phyloP scores from a whole-genome alignment of 2,113 vertebrate genomes.

The Malaclemys terrapin region DNA sequence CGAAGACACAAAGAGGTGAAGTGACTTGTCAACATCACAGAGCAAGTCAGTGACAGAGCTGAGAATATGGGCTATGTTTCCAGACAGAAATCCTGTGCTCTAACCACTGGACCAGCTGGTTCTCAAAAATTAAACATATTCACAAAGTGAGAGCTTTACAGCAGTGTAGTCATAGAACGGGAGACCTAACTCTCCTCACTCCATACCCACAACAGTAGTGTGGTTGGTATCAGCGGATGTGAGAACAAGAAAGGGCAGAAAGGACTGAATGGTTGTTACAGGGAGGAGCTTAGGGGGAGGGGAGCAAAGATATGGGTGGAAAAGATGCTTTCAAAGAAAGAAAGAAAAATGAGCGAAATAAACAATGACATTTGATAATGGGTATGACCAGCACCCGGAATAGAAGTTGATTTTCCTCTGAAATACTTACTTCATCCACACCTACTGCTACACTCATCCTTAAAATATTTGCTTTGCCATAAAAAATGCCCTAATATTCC shows the following conservation, averaged over 20 bases:
- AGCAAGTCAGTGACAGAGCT: not conserved
- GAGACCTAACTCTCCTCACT: fast-evolving
- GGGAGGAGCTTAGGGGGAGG: not conserved
- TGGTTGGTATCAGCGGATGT: not conserved
- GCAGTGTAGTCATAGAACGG: not conserved
- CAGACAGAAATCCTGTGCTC: not conserved
- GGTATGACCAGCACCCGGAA: not conserved
- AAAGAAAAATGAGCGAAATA: too few species aligned
- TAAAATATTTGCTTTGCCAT: not conserved
- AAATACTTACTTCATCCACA: not conserved
- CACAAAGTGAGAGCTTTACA: not conserved
- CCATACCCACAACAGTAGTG: not conserved
- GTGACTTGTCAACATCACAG: not conserved
- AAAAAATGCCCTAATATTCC: not conserved
- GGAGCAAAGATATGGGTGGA: not conserved
- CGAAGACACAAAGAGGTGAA: not conserved
- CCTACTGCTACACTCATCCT: not conserved
- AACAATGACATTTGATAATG: not conserved
- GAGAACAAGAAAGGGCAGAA: not conserved
- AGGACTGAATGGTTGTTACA: not conserved
- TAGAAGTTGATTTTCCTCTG: not conserved
- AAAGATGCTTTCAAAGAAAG: not conserved
- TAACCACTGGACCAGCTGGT: not conserved
- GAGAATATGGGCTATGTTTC: not conserved
- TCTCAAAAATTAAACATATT: not conserved